Evolutionary conservation across 2,797 vertebrate genomes (phyloP), one percentile per base, ranked within the genome.

Genomic region (Florisuga fusca): DNA sequence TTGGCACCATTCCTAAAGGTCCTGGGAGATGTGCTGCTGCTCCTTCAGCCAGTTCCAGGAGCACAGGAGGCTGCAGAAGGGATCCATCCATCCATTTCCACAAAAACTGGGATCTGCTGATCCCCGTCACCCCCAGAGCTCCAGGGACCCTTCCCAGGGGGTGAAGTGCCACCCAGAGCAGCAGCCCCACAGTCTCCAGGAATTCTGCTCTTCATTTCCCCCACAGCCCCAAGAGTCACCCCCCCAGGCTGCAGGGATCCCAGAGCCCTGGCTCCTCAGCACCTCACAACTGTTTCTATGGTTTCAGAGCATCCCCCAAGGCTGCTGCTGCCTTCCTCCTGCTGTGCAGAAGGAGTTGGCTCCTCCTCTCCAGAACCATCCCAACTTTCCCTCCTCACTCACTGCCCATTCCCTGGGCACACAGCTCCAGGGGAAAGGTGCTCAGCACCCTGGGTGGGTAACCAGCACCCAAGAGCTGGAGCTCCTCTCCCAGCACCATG

Each of bases 181-280:
- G 34, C 69, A 41, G 2, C 59, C 6, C 1, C 38, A 1, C 2
- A 5, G 59, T 26, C 81, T 0, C 0, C 9, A 29, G 1, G 8
- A 63, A 46, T 57, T 17, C 3, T 0, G 16, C 33, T 4, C 12
- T 13, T 50, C 71, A 6, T 13, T n/a, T 9, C 26, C 10, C 1
- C 0, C 43, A 12, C 12, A 15, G 36, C 45, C 26, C 25, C 15
- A 16, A 14, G 22, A 19, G 15, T 18, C 46, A 15, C n/a, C 12
- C 15, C 50, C 84, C 36, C 5, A 0, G 34, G 38, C 55, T 59
- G 4, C 55, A 1, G n/a, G 76, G 76, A 77, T 67, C 45, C 78
- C 63, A 1, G 34, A 1, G 23, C 71, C 36, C 46, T 3, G 15
- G 18, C 7, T 1, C 29, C 57, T 5, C 78, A 51, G 58, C 36